Base-by-base conservation (phyloP, 2,888 invertebrate species). In the Cryptocheilus praepositus region DNA sequence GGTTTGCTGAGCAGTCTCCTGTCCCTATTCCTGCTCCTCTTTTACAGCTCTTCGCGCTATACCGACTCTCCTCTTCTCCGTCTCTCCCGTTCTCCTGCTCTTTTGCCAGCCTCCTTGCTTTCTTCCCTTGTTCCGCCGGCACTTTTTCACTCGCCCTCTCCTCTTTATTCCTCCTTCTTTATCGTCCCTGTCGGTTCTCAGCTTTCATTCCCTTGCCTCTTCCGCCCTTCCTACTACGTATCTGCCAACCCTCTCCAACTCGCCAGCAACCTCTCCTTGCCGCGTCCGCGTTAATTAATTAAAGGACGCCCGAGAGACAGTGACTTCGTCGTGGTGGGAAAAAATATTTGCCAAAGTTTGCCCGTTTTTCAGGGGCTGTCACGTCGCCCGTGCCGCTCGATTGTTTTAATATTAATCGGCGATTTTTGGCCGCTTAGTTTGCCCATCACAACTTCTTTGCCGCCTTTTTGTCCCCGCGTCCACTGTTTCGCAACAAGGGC, bases 201-300 rank as follows among this genome's bases (percentile, higher is more conserved):
- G 36, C 36, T 66, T 44, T 52, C 57, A 25, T 70, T 62, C 59
- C 64, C 3, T 18, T 43, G 55, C 58, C 63, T 67, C 21, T 62
- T 18, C 21, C 25, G n/a, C 51, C 61, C 46, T 36, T 36, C 57
- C 44, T 46, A 3, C 57, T 54, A 45, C 60, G n/a, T 61, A 53
- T 18, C 55, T 19, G 54, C 13, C 57, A 22, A 52, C 44, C 52
- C 16, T 22, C 61, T 52, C 51, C 67, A 25, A 46, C 54, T 16
- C 25, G 18, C 45, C 53, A 44, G 61, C 59, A 21, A 61, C 66
- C 66, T 61, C 61, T 67, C 70, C 70, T 76, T 66, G 63, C 71
- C 51, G 69, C 72, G 67, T 71, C 62, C 62, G 64, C 73, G 75
- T 69, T 82, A 82, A 83, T 83, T 83, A 83, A 83, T 83, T 83